Evolutionary conservation across 1,140 invertebrate species (phyloP), one percentile per base, ranked within the genome.

Genomic region (Cataglyphis hispanica): DNA sequence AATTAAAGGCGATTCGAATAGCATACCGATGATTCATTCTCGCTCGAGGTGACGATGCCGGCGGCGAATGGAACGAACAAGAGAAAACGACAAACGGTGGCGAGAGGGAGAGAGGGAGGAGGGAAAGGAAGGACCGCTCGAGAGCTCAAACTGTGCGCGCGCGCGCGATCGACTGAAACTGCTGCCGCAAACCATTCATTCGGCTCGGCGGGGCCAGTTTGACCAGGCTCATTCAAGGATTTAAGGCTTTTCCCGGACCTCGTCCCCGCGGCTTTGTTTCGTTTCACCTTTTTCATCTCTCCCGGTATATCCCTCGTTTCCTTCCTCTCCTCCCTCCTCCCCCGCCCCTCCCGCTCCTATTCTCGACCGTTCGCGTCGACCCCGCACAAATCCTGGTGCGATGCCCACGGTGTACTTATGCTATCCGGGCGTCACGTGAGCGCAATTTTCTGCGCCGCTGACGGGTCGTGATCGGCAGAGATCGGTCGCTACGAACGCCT

Each of bases 1-100:
- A 94, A 93, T 94, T 94, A 93, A 90, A 74, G 90, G 56, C 86
- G 89, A 93, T 93, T 86, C 70, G 69, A 64, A 69, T 60, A 40
- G 67, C 27, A 64, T 84, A 63, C 46, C 37, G 61, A 22, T 86
- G 43, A 22, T 83, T 46, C 37, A 56, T 63, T 86, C 75, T 66
- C 40, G 76, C 76, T 84, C 80, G 72, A 69, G 31, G 46, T 61
- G 37, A 22, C 11, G 58, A 63, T n/a, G 50, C 0, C 11, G 60
- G 78, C 22, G 72, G 60, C 66, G 83, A 78, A 78, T 37, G 40
- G 31, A 53, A 69, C 31, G 22, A 46, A 72, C 25, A 69, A 75
- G 58, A 69, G 75, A 53, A 80, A 76, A 46, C 61, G 66, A 67
- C 37, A 40, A 43, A 43, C 10, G 40, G 66, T 11, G 34, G 40